Base-by-base conservation (phyloP, 2,888 invertebrate genomes). In the Epinotia brunnichana region DNA sequence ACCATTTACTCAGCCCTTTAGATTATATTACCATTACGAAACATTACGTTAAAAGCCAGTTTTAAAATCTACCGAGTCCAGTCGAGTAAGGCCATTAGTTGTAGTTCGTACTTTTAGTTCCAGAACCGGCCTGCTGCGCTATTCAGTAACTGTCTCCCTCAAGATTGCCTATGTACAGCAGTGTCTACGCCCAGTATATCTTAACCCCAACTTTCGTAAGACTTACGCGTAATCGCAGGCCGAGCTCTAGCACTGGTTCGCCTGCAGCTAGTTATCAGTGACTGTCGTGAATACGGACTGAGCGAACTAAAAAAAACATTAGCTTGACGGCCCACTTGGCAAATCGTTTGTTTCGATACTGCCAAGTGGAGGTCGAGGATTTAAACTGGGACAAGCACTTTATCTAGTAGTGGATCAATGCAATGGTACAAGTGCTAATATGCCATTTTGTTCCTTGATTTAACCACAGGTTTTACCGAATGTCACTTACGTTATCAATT, bases 361-460 rank as follows among this genome's bases (percentile, higher is more conserved):
- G 72, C 72, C 72, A 68, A 72, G 72, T 61, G 56, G 71, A 72
- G 67, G 72, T 68, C 72, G 61, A 39, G 24, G 15, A 56, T 72
- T 62, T 29, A 53, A 72, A 72, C 48, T 72, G 48, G 72, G 61
- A 24, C 67, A 68, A 61, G 35, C 39, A 48, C 54, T 67, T 19
- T 24, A 53, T 64, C 53, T 66, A 21, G 64, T 56, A n/a, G 21
- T 21, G 41, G 41, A 66, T 53, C 41, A 56, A 66, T 41, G 35
- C 9, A 5, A n/a, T 5, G 29, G 15, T 10, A 5, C 24, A 66
- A 66, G 21, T 66, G 39, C 53, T 15, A 15, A 15, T n/a, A 21
- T 4, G 21, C 35, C 54, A 64, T 35, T 13, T 53, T 35, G n/a
- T 24, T 17, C 3, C 29, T 24, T 24, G n/a, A 3, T 44, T 44